phyloP scores from a whole-genome alignment of 2,888 invertebrate genomes.

The Epinotia ramella region DNA sequence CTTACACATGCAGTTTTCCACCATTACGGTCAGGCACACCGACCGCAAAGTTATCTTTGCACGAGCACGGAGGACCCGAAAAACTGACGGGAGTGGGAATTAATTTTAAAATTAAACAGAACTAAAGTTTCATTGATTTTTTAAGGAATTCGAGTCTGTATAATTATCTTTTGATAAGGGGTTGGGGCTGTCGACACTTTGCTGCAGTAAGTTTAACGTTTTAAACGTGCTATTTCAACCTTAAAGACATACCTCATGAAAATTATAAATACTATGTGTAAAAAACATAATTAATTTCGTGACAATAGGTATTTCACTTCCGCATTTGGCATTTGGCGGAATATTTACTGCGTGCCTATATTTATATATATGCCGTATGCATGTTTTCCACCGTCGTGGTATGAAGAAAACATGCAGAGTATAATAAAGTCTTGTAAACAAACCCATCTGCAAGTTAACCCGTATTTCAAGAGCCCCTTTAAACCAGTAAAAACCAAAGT shows the following conservation, averaged over 20 bases:
- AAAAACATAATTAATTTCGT: too few species aligned
- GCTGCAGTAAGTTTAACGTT: background rate
- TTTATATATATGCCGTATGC: too few species aligned
- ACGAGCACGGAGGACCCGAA: conserved; percentile 12
- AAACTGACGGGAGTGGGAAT: conserved; percentile 49
- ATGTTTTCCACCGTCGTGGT: too few species aligned
- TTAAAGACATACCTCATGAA: background rate
- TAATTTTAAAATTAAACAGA: conserved; percentile 65
- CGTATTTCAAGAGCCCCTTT: background rate
- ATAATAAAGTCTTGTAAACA: conserved; percentile 5
- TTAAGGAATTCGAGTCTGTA: conserved; percentile 59
- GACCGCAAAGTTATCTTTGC: conserved; percentile 10
- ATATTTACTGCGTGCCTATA: too few species aligned
- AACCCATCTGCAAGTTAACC: background rate
- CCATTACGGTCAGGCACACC: background rate
- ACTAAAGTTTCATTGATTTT: conserved; percentile 53
- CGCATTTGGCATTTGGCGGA: too few species aligned
- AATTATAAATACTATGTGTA: too few species aligned
- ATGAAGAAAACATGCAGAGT: too few species aligned
- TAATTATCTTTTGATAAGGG: conserved; percentile 71
- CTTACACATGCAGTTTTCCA: background rate
- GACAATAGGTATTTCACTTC: too few species aligned
- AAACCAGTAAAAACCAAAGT: conserved; percentile 17
- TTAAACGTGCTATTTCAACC: background rate
- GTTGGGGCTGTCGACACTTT: conserved; percentile 71